Base-by-base conservation (phyloP, 23 tunicate genomes). In the Halocynthia aurantium region DNA sequence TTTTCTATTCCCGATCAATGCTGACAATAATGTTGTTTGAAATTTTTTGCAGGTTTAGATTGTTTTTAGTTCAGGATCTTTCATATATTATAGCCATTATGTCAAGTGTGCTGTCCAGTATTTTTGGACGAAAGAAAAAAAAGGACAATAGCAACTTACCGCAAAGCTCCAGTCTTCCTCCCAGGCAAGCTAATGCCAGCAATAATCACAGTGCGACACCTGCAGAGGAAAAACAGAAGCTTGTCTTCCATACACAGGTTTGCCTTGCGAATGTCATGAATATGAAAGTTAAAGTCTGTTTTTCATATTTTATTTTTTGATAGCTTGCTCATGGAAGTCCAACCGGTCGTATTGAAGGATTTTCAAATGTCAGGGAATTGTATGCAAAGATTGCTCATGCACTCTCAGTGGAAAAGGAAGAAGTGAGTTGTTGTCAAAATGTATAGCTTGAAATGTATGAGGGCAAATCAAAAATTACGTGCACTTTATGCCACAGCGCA, bases 311-410 rank as follows among this genome's bases (percentile, higher is more conserved):
- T 15, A 60, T 60, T 18, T 67, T 12, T 20, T 67, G 56, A 18
- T 69, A 87, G 93, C 81, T 87, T 19, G 93, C 93, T 17, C 93
- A 87, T 77, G 93, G 93, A 6, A 87, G 93, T 57, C 83, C 93
- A 6, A 87, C 93, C 10, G 86, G 75, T 49, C 71, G 68, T 10
- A 87, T 87, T 52, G 85, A 84, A 66, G 93, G 86, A 52, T 87
- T 87, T 71, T 55, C 82, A 50, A 87, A 82, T 76, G 78, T 87
- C 65, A 78, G 80, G 15, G 83, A 87, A 72, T 58, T 87, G 54
- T 87, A 87, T 76, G 73, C 40, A 52, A 87, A 66, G 55, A 82
- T 87, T 62, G 93, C 93, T 18, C 22, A 57, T 19, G 80, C 86
- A 6, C 71, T 82, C 17, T 50, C 60, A 12, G 85, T 87, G 52